phyloP scores from a whole-genome alignment of 2,888 invertebrate genomes.

The Amphipyra berbera region DNA sequence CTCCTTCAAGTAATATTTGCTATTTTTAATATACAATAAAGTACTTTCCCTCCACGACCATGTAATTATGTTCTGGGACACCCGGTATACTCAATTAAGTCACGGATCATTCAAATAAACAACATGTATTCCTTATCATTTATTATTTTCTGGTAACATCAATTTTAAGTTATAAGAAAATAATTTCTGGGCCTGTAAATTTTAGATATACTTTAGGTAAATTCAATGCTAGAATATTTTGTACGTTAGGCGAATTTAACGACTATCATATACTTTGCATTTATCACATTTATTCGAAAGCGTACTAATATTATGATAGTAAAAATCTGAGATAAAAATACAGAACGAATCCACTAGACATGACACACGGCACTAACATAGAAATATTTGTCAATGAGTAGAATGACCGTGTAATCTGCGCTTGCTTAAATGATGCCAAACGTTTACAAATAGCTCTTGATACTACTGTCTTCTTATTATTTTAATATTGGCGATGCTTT shows the following conservation, averaged over 20 bases:
- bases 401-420: constrained; percentile 29
- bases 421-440: constrained; percentile 48
- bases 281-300: constrained; percentile 72
- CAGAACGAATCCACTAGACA: constrained; percentile 57
- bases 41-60: too few relatives aligned
- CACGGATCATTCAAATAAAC: constrained; percentile 17
- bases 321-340: constrained; percentile 33
- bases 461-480: constrained; percentile 37
- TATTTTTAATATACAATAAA: too few relatives aligned
- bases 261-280: constrained; percentile 63
- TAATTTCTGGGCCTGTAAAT: constrained; percentile 45
- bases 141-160: constrained; percentile 36
- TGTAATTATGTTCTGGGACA: too few relatives aligned
- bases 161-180: constrained; percentile 51
- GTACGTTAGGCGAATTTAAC: constrained; percentile 71
- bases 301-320: constrained; percentile 51
- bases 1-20: too few relatives aligned
- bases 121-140: constrained; percentile 25
- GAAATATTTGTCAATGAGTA: constrained; percentile 22
- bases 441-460: constrained; percentile 41
- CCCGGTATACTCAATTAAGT: constrained; percentile 24
- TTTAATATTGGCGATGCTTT: constrained; percentile 65
- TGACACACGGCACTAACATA: constrained; percentile 51
- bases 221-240: constrained; percentile 68
- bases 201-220: constrained; percentile 56